These are phyloP conservation scores for Hycleus phaleratus DNA, from an alignment of 1,140 invertebrate species.

Conservation along the genomic window DNA sequence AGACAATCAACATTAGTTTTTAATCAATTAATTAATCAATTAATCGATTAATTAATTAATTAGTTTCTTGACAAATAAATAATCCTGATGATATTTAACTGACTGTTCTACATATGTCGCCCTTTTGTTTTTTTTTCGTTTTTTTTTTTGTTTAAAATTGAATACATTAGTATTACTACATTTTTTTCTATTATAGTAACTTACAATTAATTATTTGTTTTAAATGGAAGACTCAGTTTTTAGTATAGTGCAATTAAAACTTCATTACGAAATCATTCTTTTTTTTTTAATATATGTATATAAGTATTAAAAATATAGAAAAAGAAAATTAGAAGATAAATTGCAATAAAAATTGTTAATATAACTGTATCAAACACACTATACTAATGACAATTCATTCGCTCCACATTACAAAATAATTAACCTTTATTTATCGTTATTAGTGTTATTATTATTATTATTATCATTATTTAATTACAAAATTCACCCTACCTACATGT, in stretches of 20 bases:
- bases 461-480: conserved; percentile 8
- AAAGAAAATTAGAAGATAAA: conserved; percentile 6
- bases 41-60: no score
- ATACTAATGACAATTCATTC: conserved; percentile 23
- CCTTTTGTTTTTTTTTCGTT: not conserved
- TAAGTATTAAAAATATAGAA: conserved; percentile 4
- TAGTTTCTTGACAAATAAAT: conserved; percentile 23
- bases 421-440: not conserved
- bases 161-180: conserved; percentile 29
- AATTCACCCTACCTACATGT: conserved; percentile 13
- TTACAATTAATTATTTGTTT: conserved; percentile 43
- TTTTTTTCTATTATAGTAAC: conserved; percentile 24
- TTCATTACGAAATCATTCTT: not conserved
- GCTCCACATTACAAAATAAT: conserved; percentile 13
- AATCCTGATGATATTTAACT: conserved; percentile 16
- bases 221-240: conserved; percentile 41
- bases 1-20: conserved; percentile 31
- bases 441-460: not conserved
- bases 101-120: conserved; percentile 14
- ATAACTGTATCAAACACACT: conserved; percentile 30
- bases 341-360: conserved; percentile 5
- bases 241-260: conserved; percentile 29
- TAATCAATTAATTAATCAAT: no score
- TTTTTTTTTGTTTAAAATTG: conserved; percentile 20
- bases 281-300: conserved; percentile 7